These are phyloP conservation scores for Xyliphius kryptos DNA, from an alignment of 2,113 vertebrate genomes.

Conservation along the genomic window DNA sequence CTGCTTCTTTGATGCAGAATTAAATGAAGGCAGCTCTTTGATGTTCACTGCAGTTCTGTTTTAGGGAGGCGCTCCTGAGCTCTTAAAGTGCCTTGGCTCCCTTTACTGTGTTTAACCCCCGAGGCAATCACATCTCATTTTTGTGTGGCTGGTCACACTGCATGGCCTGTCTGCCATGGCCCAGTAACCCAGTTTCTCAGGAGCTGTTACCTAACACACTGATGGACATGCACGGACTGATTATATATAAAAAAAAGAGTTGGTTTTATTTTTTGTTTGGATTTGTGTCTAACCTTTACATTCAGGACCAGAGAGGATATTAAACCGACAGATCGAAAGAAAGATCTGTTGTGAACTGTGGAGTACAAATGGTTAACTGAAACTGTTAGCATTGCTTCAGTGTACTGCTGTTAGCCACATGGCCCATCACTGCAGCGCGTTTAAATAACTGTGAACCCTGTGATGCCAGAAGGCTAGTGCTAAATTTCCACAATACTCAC, in stretches of 20 bases:
- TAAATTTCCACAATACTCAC: no score
- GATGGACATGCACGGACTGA: conserved; percentile 41
- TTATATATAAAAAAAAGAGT: no score
- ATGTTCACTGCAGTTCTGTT: conserved; percentile 41
- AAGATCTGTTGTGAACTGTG: no score
- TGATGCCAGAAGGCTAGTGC: no score
- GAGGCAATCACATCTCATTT: conserved; percentile 59
- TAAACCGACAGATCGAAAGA: no score
- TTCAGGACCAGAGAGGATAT: no score
- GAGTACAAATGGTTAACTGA: no score
- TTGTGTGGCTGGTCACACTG: conserved; percentile 77
- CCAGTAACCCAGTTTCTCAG: conserved; percentile 89
- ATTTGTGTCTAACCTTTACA: background rate
- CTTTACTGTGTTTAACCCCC: conserved; percentile 17
- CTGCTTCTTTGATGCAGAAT: conserved; percentile 1
- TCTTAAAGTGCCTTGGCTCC: conserved; percentile 59
- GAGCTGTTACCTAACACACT: conserved; percentile 75
- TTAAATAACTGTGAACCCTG: no score
- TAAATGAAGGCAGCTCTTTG: conserved; percentile 37
- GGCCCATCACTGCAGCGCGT: no score
- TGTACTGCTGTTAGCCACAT: no score
- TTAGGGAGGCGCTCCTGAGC: conserved; percentile 49
- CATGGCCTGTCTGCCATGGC: conserved; percentile 78
- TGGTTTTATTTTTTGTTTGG: no score
- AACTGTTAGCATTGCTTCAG: no score